phyloP scores from a whole-genome alignment of 2,888 invertebrate species.

The Chouioia cunea region DNA sequence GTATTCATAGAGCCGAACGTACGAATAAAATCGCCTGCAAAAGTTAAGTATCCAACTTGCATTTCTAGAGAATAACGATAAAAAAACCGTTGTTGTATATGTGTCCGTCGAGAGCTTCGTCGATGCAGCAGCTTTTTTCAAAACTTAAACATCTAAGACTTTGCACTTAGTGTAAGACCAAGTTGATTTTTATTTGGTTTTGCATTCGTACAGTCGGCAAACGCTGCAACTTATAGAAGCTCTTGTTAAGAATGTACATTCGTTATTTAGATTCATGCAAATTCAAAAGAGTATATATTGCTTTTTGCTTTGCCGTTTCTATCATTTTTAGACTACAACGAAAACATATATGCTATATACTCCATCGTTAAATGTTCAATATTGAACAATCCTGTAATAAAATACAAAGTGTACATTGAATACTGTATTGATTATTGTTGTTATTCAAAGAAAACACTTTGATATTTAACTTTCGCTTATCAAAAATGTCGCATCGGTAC shows the following conservation, averaged over 20 bases:
- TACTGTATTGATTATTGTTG: constrained; percentile 18
- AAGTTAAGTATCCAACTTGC: constrained; percentile 12
- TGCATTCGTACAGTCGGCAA: constrained; percentile 9
- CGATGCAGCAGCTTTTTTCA: constrained; percentile 17
- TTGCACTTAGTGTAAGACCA: background rate
- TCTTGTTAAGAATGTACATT: constrained; percentile 11
- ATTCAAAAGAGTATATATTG: background rate
- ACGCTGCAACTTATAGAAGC: constrained; percentile 23
- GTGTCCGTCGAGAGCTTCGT: constrained; percentile 1
- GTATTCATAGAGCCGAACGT: constrained; percentile 12
- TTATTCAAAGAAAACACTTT: constrained; percentile 5
- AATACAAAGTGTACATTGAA: constrained; percentile 27
- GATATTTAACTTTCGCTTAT: constrained; percentile 25
- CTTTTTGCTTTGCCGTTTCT: constrained; percentile 9
- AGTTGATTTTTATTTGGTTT: constrained; percentile 2
- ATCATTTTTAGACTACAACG: constrained; percentile 2
- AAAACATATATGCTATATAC: constrained; percentile 2
- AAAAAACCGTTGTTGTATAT: constrained; percentile 18
- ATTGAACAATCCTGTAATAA: constrained; percentile 14
- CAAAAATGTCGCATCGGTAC: constrained; percentile 21
- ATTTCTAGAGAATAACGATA: constrained; percentile 12
- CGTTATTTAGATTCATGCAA: constrained; percentile 6
- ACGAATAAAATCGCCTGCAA: background rate
- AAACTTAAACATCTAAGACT: constrained; percentile 24
- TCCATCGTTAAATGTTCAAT: constrained; percentile 19